Conservation (phyloP, 2,888 invertebrate genomes). For the Dastarcus helophoroides region DNA sequence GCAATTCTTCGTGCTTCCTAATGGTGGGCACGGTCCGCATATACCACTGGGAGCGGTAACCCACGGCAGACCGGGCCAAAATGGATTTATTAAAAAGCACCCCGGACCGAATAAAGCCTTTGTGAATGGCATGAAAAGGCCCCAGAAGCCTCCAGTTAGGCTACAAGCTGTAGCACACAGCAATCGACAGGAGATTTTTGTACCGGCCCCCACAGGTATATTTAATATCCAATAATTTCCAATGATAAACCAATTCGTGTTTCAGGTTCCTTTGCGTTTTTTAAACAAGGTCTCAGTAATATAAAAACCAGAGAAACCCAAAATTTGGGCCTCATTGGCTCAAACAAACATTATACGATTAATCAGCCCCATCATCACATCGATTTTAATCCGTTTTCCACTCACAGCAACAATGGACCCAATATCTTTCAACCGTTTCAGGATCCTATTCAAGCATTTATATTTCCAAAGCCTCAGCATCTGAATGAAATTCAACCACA, state of each 20-base stretch:
- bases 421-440: slow-evolving; percentile 32
- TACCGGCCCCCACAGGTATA: slow-evolving; percentile 22
- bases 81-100: slow-evolving; percentile 8
- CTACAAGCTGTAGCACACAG: slow-evolving; percentile 21
- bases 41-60: slow-evolving; percentile 16
- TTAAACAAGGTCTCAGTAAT: slow-evolving; percentile 19
- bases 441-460: slow-evolving; percentile 18
- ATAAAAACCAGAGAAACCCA: slow-evolving; percentile 23
- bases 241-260: slow-evolving; percentile 1
- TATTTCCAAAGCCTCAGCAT: slow-evolving; percentile 21
- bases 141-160: slow-evolving; percentile 21
- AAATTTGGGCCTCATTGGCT: slow-evolving; percentile 24
- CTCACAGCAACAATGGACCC: slow-evolving; percentile 32
- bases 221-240: too few relatives aligned
- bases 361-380: slow-evolving; percentile 34
- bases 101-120: slow-evolving; percentile 5
- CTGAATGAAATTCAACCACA: slow-evolving; percentile 23
- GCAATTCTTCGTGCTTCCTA: slow-evolving; percentile 9
- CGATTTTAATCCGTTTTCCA: slow-evolving; percentile 27
- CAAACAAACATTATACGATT: slow-evolving; percentile 38
- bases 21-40: slow-evolving; percentile 16
- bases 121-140: slow-evolving; percentile 10
- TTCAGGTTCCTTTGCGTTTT: slow-evolving; percentile 22
- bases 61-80: slow-evolving; percentile 10
- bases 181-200: slow-evolving; percentile 31